Base-by-base conservation (phyloP, 2,113 vertebrate species). In the Macrotis lagotis region DNA sequence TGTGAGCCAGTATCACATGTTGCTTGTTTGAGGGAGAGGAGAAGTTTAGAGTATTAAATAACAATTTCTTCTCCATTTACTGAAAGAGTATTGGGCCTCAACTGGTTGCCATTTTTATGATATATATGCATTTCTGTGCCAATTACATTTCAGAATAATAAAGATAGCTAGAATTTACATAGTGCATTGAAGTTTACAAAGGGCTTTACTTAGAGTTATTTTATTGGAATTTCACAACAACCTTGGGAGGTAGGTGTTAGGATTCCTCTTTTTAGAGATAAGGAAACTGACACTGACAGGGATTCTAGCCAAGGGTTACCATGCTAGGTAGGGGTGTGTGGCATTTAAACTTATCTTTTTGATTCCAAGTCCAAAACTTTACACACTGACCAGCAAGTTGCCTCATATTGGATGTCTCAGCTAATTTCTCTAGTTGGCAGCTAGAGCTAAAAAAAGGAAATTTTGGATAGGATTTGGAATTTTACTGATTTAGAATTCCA, bases 401-500 rank as follows among this genome's bases (percentile, higher is more conserved):
- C 31, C 31, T n/a, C 59, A 14, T 37, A 66, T 5, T 37, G 31
- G 31, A 74, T n/a, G 12, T 16, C 31, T 37, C 31, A 7, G 59
- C 7, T n/a, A 16, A 83, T 92, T 95, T 31, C n/a, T 53, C 95
- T 91, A 50, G 91, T 94, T 44, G 11, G 22, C 95, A 50, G 3
- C 25, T 93, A 0, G n/a, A 95, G 89, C 74, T 95, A 52, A 96
- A 93, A 66, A 53, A 28, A 95, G 10, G n/a, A 28, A 93, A 90
- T 96, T 94, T 94, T 22, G 96, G 88, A 89, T 92, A n/a, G 26
- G 5, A 90, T 47, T 91, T 94, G 92, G 50, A 50, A n/a, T 94
- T 94, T 94, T 47, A 93, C 88, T 93, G 94, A 93, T 93, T 92
- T 47, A 93, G 37, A 83, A 44, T 83, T 92, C 93, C 91, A 90